phyloP scores from a whole-genome alignment of 1,140 invertebrate genomes.

The Aphis gossypii region DNA sequence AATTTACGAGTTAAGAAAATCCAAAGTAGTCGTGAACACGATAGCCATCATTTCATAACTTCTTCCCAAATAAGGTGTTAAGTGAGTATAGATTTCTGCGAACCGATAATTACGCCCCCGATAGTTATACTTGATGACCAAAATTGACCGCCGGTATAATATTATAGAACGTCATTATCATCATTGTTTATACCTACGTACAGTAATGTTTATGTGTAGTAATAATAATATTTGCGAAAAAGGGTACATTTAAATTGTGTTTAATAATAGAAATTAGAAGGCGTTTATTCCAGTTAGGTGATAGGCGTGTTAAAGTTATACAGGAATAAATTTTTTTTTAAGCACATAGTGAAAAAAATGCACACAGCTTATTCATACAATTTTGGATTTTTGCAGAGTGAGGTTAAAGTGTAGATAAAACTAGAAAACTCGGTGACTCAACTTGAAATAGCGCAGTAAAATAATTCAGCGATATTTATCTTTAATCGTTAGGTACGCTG shows the following conservation, averaged over 20 bases:
- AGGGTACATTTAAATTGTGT: background rate
- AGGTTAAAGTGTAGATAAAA: no score
- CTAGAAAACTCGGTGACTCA: no score
- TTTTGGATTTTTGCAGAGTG: no score
- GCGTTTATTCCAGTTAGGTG: background rate
- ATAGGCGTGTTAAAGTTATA: background rate
- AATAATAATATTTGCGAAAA: no score
- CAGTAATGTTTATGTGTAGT: no score
- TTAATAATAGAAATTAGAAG: background rate
- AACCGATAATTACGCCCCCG: background rate
- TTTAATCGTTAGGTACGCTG: no score
- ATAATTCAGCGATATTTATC: no score
- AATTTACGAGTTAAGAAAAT: background rate
- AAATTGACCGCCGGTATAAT: background rate
- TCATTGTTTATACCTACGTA: no score
- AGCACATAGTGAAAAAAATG: background rate
- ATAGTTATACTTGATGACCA: background rate
- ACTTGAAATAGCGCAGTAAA: no score
- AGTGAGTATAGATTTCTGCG: background rate
- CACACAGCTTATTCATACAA: background rate
- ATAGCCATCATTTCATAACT: background rate
- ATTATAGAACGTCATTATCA: background rate
- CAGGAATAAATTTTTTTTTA: background rate
- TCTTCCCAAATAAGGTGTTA: background rate
- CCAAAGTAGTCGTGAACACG: background rate